Conservation (phyloP, 2,797 vertebrate species). For the Falco concolor region DNA sequence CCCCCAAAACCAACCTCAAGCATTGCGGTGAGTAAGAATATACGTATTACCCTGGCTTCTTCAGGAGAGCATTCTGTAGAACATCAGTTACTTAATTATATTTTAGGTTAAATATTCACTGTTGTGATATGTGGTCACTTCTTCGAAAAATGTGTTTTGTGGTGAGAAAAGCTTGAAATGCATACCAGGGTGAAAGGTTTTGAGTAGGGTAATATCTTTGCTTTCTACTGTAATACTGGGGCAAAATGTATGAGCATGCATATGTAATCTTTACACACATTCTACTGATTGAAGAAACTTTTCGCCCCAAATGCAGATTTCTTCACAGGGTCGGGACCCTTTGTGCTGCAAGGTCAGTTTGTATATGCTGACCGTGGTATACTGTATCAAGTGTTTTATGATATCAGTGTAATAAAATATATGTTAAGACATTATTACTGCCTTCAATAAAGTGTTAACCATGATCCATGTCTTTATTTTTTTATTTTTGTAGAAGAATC, state of each 20-base stretch:
- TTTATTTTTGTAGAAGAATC: conserved; percentile 75
- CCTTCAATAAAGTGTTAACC: not conserved
- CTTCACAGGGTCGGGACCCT: not conserved
- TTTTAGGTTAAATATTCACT: not conserved
- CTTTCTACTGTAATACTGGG: not conserved
- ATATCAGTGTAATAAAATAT: not conserved
- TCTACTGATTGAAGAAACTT: not conserved
- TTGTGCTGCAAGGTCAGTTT: not conserved
- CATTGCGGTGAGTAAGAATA: not conserved
- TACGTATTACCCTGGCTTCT: not conserved
- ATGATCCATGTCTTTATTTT: not conserved
- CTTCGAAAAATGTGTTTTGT: not conserved
- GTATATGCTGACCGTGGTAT: not conserved
- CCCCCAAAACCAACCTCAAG: not conserved
- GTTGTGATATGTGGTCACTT: not conserved
- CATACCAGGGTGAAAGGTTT: not conserved
- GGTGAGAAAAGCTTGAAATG: not conserved
- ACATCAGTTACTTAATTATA: not conserved
- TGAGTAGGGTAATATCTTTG: not conserved
- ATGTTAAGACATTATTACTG: not conserved
- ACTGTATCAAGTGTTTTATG: not conserved
- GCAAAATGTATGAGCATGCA: not conserved
- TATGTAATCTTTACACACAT: not conserved
- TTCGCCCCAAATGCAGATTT: not conserved
- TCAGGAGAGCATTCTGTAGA: not conserved